phyloP scores from a whole-genome alignment of 2,797 vertebrate genomes.

The Phaenicophaeus curvirostris region DNA sequence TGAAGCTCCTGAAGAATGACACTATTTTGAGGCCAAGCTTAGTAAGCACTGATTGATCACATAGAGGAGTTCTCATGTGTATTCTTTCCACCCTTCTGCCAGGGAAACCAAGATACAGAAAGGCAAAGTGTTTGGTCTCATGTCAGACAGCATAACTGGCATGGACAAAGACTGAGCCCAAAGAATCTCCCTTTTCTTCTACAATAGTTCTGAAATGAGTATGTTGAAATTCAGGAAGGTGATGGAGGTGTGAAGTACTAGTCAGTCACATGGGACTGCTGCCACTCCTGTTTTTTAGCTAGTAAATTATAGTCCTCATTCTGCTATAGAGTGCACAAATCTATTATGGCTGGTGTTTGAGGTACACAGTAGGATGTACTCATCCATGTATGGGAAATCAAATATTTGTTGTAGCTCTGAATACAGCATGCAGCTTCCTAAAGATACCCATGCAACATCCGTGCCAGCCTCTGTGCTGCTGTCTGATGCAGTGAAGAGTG shows the following conservation, averaged over 20 bases:
- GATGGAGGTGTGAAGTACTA: not conserved
- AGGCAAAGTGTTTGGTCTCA: not conserved
- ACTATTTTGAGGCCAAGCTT: not conserved
- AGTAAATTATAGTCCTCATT: not conserved
- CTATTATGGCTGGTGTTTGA: not conserved
- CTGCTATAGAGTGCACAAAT: not conserved
- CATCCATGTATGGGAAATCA: not conserved
- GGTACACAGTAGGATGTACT: not conserved
- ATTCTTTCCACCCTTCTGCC: not conserved
- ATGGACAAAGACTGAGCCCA: not conserved
- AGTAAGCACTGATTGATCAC: not conserved
- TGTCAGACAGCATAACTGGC: rapidly evolving
- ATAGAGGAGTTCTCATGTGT: not conserved
- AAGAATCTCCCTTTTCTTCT: not conserved
- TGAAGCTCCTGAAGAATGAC: not conserved
- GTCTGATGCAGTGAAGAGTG: not conserved
- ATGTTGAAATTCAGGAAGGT: not conserved
- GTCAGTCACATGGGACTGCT: not conserved
- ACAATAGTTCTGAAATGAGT: not conserved
- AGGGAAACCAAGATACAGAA: not conserved
- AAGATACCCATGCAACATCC: not conserved
- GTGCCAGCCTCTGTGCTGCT: not conserved
- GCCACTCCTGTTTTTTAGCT: not conserved
- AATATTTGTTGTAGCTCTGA: not conserved
- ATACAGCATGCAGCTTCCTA: not conserved